Conservation (phyloP, 2,797 vertebrate genomes). For the Pristis pectinata region DNA sequence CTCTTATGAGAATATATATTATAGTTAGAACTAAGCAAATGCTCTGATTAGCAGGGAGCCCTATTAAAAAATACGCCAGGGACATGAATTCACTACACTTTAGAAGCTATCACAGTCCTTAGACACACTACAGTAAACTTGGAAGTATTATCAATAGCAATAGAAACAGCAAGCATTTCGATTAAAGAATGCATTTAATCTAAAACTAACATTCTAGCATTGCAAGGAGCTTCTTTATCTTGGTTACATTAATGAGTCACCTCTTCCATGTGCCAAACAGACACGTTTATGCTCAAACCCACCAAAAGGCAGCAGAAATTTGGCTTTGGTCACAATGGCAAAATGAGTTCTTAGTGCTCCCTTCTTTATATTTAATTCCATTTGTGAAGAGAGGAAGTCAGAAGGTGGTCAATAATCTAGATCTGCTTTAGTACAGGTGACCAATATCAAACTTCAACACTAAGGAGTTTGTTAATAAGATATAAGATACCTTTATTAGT, state of each 20-base stretch:
- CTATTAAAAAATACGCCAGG: constrained; percentile 25
- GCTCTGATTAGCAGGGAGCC: background rate
- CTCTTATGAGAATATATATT: constrained; percentile 30
- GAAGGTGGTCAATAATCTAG: no score
- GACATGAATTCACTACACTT: background rate
- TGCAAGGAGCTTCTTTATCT: background rate
- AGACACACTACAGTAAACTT: background rate
- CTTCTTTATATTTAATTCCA: no score
- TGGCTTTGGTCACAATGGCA: no score
- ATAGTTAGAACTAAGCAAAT: background rate
- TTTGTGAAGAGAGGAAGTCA: no score
- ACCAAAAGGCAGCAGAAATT: no score
- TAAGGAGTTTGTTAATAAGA: no score
- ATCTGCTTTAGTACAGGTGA: no score
- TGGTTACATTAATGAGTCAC: background rate
- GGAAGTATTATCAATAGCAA: background rate
- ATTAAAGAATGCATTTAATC: background rate
- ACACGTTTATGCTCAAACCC: background rate
- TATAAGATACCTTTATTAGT: no score
- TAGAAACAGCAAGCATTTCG: background rate
- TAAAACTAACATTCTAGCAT: background rate
- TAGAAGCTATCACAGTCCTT: background rate
- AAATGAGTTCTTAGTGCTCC: no score
- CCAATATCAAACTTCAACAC: no score
- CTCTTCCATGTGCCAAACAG: background rate